Conservation (phyloP, 2,113 vertebrate species). For the Calonectris borealis region DNA sequence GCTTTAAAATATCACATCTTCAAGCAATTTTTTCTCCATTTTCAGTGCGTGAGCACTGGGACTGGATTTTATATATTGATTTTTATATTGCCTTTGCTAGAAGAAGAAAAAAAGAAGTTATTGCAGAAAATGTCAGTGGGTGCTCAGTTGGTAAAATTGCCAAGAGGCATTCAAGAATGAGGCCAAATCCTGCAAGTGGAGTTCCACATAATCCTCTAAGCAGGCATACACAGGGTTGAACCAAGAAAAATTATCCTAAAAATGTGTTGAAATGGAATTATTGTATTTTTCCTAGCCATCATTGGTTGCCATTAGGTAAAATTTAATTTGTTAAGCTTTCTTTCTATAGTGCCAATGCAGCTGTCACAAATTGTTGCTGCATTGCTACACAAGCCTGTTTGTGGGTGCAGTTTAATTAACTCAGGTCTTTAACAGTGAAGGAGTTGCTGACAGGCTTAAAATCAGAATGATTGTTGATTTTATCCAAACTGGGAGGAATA, state of each 20-base stretch:
- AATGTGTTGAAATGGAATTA: neutral
- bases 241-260: neutral
- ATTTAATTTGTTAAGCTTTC: neutral
- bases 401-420: constrained; percentile 12
- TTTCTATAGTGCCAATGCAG: neutral
- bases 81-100: neutral
- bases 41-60: neutral
- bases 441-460: neutral
- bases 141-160: neutral
- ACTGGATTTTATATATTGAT: neutral
- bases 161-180: neutral
- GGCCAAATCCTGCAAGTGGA: neutral
- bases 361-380: neutral
- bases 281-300: neutral
- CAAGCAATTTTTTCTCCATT: neutral
- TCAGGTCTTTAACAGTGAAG: constrained; percentile 25
- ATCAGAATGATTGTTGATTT: neutral
- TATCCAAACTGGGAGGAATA: neutral
- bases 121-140: neutral
- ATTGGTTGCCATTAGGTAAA: neutral
- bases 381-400: constrained; percentile 22
- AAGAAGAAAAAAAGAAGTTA: neutral
- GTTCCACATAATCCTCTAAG: neutral
- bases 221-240: neutral
- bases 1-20: neutral